A percentile compares a stretch with the other conserved stretches of the same genome.
Conservation (phyloP, 2,888 invertebrate species). For the Archips xylosteana region DNA sequence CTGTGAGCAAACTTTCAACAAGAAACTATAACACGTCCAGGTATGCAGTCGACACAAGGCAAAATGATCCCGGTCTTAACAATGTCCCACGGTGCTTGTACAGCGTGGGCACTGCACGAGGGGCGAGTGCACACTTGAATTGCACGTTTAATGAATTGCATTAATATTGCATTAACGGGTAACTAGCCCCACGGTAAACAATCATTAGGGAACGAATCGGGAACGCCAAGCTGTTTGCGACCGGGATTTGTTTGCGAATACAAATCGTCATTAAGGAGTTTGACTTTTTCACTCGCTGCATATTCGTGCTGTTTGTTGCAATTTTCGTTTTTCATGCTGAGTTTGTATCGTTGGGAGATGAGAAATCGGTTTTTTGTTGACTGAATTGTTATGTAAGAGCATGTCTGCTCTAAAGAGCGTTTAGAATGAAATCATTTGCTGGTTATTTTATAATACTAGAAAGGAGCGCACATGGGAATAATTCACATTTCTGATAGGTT, state of each 20-base stretch:
- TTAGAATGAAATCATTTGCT: background rate
- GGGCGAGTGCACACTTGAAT: conserved; percentile 69
- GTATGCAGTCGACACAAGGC: background rate
- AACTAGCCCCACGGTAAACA: conserved; percentile 80
- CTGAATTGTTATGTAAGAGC: conserved; percentile 19
- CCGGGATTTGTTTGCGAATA: conserved; percentile 82
- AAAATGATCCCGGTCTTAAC: background rate
- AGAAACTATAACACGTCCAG: background rate
- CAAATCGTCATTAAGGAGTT: conserved; percentile 74
- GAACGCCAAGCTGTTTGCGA: conserved; percentile 68
- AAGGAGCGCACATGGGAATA: too few species aligned
- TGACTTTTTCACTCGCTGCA: conserved; percentile 33
- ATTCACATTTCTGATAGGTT: too few species aligned
- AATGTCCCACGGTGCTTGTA: conserved; percentile 46
- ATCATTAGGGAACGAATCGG: conserved; percentile 72
- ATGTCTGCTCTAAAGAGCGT: background rate
- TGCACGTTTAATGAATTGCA: conserved; percentile 85
- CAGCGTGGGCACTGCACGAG: conserved; percentile 45
- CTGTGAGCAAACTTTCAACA: background rate
- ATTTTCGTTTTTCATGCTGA: conserved; percentile 17
- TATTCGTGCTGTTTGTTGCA: conserved; percentile 14
- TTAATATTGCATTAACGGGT: conserved; percentile 85
- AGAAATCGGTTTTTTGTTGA: conserved; percentile 19
- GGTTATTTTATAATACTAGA: background rate
- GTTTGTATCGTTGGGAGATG: conserved; percentile 4